A percentile compares a stretch with the other conserved stretches of the same genome.
Evolutionary conservation across 2,888 invertebrate species (phyloP).

Genomic region (Salpingus planirostris): DNA sequence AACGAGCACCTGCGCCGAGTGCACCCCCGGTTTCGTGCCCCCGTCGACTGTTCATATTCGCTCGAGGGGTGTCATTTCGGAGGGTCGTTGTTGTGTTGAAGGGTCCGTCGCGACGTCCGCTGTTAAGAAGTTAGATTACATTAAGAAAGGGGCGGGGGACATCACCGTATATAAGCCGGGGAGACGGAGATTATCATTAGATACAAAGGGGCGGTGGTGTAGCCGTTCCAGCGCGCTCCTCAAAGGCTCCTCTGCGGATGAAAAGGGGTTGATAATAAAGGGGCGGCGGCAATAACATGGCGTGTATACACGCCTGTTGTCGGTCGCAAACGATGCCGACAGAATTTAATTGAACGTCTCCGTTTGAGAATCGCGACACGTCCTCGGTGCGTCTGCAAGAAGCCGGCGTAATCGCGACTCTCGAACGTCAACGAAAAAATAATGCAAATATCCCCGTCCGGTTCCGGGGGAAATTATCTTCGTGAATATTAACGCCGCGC

Average conservation of each 20-base stretch:
- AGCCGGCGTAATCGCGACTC: slow-evolving; percentile 11
- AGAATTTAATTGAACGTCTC: slow-evolving; percentile 29
- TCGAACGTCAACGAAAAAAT: slow-evolving; percentile 17
- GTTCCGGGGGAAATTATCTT: too few relatives aligned
- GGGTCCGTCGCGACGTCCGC: too few relatives aligned
- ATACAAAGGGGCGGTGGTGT: slow-evolving; percentile 21
- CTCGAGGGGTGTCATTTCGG: too few relatives aligned
- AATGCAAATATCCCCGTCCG: too few relatives aligned
- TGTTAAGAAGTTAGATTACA: slow-evolving; percentile 26
- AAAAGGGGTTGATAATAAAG: slow-evolving; percentile 21
- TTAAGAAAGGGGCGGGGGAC: slow-evolving; percentile 27
- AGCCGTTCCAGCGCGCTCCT: slow-evolving; percentile 13
- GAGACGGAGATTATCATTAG: slow-evolving; percentile 28
- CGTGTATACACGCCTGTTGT: slow-evolving; percentile 31
- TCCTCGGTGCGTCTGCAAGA: slow-evolving; percentile 22
- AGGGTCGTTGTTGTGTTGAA: too few relatives aligned
- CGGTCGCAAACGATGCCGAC: slow-evolving; percentile 30
- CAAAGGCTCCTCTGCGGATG: slow-evolving; percentile 20
- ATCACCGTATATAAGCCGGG: slow-evolving; percentile 20
- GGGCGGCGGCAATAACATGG: slow-evolving; percentile 26
- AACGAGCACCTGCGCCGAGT: too few relatives aligned
- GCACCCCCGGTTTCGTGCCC: too few relatives aligned
- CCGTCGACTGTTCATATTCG: too few relatives aligned
- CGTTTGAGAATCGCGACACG: slow-evolving; percentile 30
- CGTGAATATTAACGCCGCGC: too few relatives aligned